Evolutionary conservation across 2,797 vertebrate genomes (phyloP), one percentile per base, ranked within the genome.

Genomic region (Cynopterus sphinx): DNA sequence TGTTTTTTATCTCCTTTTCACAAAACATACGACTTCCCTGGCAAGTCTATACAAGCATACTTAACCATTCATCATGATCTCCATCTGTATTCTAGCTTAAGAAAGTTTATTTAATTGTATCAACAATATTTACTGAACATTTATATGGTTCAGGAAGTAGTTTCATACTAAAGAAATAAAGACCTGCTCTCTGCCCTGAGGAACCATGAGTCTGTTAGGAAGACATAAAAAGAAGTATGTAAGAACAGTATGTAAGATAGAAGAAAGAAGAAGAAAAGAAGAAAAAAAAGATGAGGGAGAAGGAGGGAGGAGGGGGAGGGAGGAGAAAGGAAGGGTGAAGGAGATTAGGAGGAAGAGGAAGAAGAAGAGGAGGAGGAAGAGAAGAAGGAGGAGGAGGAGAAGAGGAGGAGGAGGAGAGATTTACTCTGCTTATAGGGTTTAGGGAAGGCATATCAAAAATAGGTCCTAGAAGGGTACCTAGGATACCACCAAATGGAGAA

Each of bases 81-180:
- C 93, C 71, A 93, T 74, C 55, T 82, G 39, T 65, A 70, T 71
- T 92, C 81, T 49, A 79, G 75, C 51, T 79, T 90, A 28, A 77
- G 5, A n/a, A 12, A 3, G 17, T 46, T 90, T 28, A 43, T 87
- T 91, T 87, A 89, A 13, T 41, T 46, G 28, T 36, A 31, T 91
- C 83, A 81, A 51, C 59, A 85, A 87, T 94, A 79, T 46, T 91
- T 87, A 70, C 41, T 88, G 43, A 86, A 67, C 36, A 33, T 49
- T 53, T 74, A 85, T 87, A 77, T 59, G 85, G 46, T 68, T 65
- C 36, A 61, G n/a, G 49, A 96, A 94, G 33, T 65, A 68, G 43
- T 31, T 33, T 96, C 57, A 55, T 63, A 71, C 9, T 81, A 33
- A 95, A 49, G 46, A 86, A 85, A 92, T 78, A 88, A 90, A 90